Evolutionary conservation across 2,888 invertebrate genomes (phyloP), one percentile per base, ranked within the genome.

Genomic region (Capitulum mitella): DNA sequence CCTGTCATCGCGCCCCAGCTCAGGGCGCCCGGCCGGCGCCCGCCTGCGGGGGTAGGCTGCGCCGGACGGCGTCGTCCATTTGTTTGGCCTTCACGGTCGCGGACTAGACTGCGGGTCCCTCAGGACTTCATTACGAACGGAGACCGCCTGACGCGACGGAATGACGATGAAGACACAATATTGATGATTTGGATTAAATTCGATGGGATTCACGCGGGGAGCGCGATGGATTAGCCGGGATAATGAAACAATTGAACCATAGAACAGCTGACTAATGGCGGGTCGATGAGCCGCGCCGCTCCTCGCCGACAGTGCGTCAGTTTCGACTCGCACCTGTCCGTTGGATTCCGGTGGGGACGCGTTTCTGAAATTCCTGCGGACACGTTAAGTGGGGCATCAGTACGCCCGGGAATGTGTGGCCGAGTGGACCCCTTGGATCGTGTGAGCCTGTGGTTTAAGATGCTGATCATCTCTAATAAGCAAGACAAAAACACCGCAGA

Each of bases 101-200:
- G n/a, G n/a, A n/a, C n/a, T n/a, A n/a, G n/a, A n/a, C n/a, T n/a
- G n/a, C n/a, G n/a, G n/a, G n/a, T n/a, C n/a, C 34, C 34, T 19
- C 22, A 34, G 34, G 34, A 64, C 64, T 64, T 64, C 64, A 64
- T 64, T 34, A 34, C 16, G 64, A 5, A 16, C 5, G 19, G 5
- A 22, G 22, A 64, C 64, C 64, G 29, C 64, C 64, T 34, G 64
- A 34, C 64, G 64, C 32, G 64, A 19, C 34, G 19, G 64, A 64
- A 64, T 34, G 34, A 19, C 19, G 64, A 64, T 64, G 32, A 34
- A 34, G 64, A 64, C 64, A 64, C 64, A 64, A 64, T 34, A 64
- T 64, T 64, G 64, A 64, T 64, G 64, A 64, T 64, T 64, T 64
- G 64, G 32, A 64, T 64, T 34, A 64, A 64, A 64, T 64, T 64